Evolutionary conservation across 2,888 invertebrate species (phyloP), one percentile per base, ranked within the genome.

Genomic region (Lypha dubia): DNA sequence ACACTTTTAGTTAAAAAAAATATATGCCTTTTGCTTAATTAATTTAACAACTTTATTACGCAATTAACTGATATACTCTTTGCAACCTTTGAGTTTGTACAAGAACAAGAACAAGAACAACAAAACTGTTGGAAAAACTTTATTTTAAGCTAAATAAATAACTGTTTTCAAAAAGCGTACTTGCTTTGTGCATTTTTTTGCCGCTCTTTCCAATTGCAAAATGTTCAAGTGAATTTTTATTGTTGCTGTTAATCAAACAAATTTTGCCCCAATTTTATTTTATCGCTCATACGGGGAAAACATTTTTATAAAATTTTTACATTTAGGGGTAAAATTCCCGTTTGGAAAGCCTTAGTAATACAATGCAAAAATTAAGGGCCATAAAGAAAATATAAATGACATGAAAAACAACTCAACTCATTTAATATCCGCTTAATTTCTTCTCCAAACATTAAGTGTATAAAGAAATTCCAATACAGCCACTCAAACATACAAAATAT

Each of bases 381-480:
- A 53, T 44, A 53, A 53, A 24, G n/a, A 46, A 53, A 79, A 44
- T 60, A 58, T 41, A 44, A 67, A 80, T 80, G 67, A 60, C 60
- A 74, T 74, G 13, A 46, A 49, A 32, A 74, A 32, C 4, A 24
- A 51, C 20, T 41, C n/a, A 74, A 49, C 28, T 49, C 58, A 60
- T 60, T 60, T 60, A 73, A 67, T 79, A 73, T 49, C 53, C 58
- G 49, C 41, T 73, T 58, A 65, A 67, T 24, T 63, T 38, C 15
- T 22, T 5, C 24, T 7, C 35, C n/a, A 53, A n/a, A 9, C 60
- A 11, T 28, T 1, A 28, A 65, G 38, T 44, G 17, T 51, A 7
- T 7, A 7, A 1, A 13, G 38, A 49, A 35, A 49, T 56, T 41
- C 9, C 49, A 32, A 38, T 22, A 7, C 5, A 51, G 13, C 17